Evolutionary conservation across 1,140 invertebrate species (phyloP), one percentile per base, ranked within the genome.

Genomic region (Pseudomyrmex pallidus): DNA sequence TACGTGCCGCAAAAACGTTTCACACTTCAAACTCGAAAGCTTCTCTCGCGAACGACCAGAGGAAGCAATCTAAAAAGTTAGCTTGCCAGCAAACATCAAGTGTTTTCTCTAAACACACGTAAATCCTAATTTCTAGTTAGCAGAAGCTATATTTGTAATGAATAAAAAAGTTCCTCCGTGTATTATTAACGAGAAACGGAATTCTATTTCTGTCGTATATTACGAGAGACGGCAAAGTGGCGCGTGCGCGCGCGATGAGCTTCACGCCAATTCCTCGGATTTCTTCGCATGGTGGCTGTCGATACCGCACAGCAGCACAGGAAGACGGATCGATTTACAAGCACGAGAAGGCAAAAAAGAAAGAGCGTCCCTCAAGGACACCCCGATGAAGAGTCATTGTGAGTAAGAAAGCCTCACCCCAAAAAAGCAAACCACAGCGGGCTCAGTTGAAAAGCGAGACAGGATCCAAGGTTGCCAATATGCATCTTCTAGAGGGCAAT

Each of bases 391-490:
- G 54, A 70, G 54, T 76, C 73, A 48, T 84, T 50, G 59, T 17
- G 44, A 72, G 56, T 63, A 83, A 74, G 50, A 82, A 84, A 52
- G 22, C 66, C 72, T 85, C 70, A 90, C 85, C 89, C 89, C 84
- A 87, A 92, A 35, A 35, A 89, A 90, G 86, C 86, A 85, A 91
- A 92, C 91, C 92, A 92, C 90, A 91, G 85, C 85, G 89, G 84
- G 83, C 44, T 90, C 87, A 85, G 87, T 86, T 90, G 85, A 88
- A 89, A 94, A 93, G 91, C 92, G 92, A 94, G 93, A 93, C 93
- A 93, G 92, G 92, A 92, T 93, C 93, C 93, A 94, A 93, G 92
- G 92, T 94, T 93, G 90, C 92, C 92, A 93, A 93, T 93, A 83
- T 91, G 86, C 92, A 93, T 80, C 86, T 87, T 84, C 86, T 90